These are phyloP conservation scores for Varanus salvator DNA, from an alignment of 2,113 vertebrate genomes.

Conservation along the genomic window DNA sequence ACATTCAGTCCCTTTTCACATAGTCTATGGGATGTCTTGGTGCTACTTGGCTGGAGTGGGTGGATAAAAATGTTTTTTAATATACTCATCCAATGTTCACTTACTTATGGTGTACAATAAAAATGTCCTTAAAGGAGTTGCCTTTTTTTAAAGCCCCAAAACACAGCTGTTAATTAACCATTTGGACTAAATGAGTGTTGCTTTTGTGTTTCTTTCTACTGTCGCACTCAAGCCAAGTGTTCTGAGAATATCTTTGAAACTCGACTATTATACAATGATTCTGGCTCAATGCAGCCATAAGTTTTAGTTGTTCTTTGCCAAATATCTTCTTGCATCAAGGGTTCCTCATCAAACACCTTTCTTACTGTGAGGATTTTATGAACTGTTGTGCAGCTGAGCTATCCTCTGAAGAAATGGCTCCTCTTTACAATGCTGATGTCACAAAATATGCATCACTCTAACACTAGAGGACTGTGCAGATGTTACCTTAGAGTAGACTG, in stretches of 20 bases:
- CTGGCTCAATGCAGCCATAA: slow-evolving; percentile 36
- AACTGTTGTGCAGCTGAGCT: slow-evolving; percentile 36
- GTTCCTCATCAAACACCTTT: slow-evolving; percentile 31
- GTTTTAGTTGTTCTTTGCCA: slow-evolving; percentile 22
- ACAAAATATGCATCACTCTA: neutral
- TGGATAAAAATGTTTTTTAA: slow-evolving; percentile 49
- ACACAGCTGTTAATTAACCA: slow-evolving; percentile 19
- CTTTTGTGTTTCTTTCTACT: slow-evolving; percentile 26
- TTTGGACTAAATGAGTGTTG: slow-evolving; percentile 50
- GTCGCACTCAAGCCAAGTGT: slow-evolving; percentile 41
- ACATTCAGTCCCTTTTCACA: neutral
- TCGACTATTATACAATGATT: slow-evolving; percentile 65
- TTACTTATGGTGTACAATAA: slow-evolving; percentile 61
- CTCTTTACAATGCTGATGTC: slow-evolving; percentile 30
- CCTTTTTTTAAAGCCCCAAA: slow-evolving; percentile 34
- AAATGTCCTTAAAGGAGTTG: slow-evolving; percentile 36
- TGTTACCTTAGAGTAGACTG: neutral
- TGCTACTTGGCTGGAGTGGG: neutral
- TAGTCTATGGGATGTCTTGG: neutral
- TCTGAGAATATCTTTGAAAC: slow-evolving; percentile 56
- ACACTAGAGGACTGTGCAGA: neutral
- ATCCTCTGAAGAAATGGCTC: slow-evolving; percentile 26
- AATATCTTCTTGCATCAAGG: slow-evolving; percentile 36
- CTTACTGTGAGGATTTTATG: slow-evolving; percentile 33
- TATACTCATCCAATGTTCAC: slow-evolving; percentile 55